Evolutionary conservation across 2,797 vertebrate genomes (phyloP).

Genomic region (Myotis planiceps): DNA sequence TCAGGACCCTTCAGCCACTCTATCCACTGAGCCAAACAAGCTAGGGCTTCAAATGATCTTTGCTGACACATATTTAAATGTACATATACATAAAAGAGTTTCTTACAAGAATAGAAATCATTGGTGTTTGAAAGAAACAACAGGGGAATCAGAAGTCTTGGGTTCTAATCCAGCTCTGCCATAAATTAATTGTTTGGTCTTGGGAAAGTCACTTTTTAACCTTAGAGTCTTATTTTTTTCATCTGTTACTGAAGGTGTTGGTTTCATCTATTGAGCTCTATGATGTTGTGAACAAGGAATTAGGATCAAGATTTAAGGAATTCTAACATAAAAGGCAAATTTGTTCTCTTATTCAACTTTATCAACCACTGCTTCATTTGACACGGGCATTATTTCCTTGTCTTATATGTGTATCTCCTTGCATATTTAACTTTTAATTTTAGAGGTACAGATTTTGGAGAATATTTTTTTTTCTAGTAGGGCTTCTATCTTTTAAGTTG

Average conservation of each 20-base stretch:
- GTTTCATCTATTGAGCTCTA: not conserved
- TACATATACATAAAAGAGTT: not conserved
- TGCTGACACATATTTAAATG: slow-evolving; percentile 5
- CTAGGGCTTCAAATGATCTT: not conserved
- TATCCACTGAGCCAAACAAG: too few species aligned
- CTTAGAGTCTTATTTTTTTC: not conserved
- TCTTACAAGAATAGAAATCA: not conserved
- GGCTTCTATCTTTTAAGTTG: not conserved
- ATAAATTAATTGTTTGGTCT: not conserved
- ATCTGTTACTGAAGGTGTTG: slow-evolving; percentile 3
- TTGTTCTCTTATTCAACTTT: not conserved
- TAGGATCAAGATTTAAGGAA: slow-evolving; percentile 46
- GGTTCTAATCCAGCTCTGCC: not conserved
- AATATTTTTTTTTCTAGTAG: not conserved
- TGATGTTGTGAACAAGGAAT: not conserved
- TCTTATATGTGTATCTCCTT: slow-evolving; percentile 7
- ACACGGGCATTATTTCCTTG: not conserved
- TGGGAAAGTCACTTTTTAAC: not conserved
- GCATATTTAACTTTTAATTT: slow-evolving; percentile 31
- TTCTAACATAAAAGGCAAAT: not conserved
- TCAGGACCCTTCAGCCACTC: too few species aligned
- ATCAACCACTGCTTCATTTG: not conserved
- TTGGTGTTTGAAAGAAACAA: not conserved
- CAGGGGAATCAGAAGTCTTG: not conserved
- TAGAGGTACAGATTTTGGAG: not conserved